Evolutionary conservation across 2,113 vertebrate genomes (phyloP), one percentile per base, ranked within the genome.

Genomic region (Syngnathus scovelli): DNA sequence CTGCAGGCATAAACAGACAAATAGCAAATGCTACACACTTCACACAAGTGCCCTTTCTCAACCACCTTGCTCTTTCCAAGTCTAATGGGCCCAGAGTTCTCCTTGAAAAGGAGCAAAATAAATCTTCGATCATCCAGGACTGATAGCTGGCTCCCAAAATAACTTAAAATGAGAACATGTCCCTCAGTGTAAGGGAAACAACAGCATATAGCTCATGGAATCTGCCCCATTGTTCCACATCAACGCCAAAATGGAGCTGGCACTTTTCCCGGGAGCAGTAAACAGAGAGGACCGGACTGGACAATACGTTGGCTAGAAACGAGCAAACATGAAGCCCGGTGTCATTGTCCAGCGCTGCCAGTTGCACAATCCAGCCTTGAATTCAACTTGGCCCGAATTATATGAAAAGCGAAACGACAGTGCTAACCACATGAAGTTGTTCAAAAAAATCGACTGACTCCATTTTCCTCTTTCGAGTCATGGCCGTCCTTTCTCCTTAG

Each of bases 151-250:
- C 46, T 71, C 72, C 82, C 72, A 87, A 85, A 88, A 87, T 88
- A 89, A 75, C 82, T 68, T 33, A 49, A 73, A 76, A 66, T 38
- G 21, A 70, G 71, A 71, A 69, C 71, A 11, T 67, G 83, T 87
- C 86, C 82, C 79, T 83, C 18, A 72, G 74, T 83, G 81, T 16
- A 54, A 81, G 72, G 81, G 82, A 83, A 88, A 87, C 86, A 87
- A 84, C 83, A 69, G 82, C 83, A 77, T 76, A 74, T 61, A 77
- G 82, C 71, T 80, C 78, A 85, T 87, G 87, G 87, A 89, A 87
- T 89, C 82, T 86, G 83, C 80, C 64, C 84, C 64, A 90, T 87
- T 89, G 89, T 90, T 88, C 66, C 36, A 73, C 80, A 77, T 77
- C 78, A 79, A 70, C 55, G 52, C 76, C 80, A 86, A 78, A 88